Evolutionary conservation across 2,888 invertebrate genomes (phyloP), one percentile per base, ranked within the genome.

Genomic region (Stegana nigrithorax): DNA sequence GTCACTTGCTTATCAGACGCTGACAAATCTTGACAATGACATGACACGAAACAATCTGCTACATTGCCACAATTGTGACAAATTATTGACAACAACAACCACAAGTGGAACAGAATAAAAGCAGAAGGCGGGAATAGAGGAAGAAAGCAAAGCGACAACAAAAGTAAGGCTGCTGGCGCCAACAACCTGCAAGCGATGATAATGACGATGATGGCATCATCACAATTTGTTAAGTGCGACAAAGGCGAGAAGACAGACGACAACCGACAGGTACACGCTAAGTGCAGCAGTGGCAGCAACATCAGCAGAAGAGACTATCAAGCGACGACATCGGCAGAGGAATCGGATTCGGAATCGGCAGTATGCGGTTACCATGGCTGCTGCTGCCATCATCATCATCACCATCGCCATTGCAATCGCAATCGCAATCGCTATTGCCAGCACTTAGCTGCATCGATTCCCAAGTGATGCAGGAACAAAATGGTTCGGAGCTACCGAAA

Each of bases 21-120:
- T n/a, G n/a, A n/a, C n/a, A n/a, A n/a, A n/a, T n/a, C n/a, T n/a
- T n/a, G n/a, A n/a, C n/a, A n/a, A n/a, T n/a, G n/a, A n/a, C n/a
- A n/a, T n/a, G 82, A 82, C 82, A 77, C 73, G 73, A 69, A 77
- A 81, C 76, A 82, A 80, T 81, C 76, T 74, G 74, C 71, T 68
- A 64, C 73, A 73, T 72, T 78, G 80, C 73, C 73, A 77, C 69
- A 76, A 75, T 80, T 80, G 82, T 82, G 82, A 82, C 82, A 82
- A 82, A 82, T 81, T 82, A 80, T 81, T 80, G 77, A 81, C 81
- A 81, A 81, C 71, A 74, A 7, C 6, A 72, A 60, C 63, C 25
- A 53, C 62, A 50, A 61, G 60, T 14, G 14, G n/a, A 29, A 32
- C 44, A 50, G 47, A 17, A 8, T 29, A 26, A 45, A 51, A 55